Percentiles rank a stretch among this genome's conserved stretches.
phyloP scores from a whole-genome alignment of 1,140 invertebrate genomes.

The Potamilus streckersoni region DNA sequence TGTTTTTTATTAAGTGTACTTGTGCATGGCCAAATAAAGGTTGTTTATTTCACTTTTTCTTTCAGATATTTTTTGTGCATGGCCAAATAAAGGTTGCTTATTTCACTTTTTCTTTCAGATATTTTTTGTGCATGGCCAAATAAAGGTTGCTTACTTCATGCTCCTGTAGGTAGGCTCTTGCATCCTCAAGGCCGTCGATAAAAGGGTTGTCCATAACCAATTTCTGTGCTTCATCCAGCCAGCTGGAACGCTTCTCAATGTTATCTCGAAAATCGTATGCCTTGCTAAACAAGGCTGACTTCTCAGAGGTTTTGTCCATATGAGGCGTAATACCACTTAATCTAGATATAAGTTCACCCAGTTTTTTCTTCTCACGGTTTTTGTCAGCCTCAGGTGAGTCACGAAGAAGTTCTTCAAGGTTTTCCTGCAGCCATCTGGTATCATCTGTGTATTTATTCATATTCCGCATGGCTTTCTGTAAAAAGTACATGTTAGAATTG shows the following conservation, averaged over 20 bases:
- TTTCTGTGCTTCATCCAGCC: constrained; percentile 64
- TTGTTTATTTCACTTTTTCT: constrained; percentile 43
- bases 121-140: not conserved
- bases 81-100: constrained; percentile 22
- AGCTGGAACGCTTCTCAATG: constrained; percentile 79
- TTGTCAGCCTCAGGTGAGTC: constrained; percentile 85
- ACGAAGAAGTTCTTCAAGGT: constrained; percentile 84
- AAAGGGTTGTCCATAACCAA: constrained; percentile 77
- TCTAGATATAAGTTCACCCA: constrained; percentile 82
- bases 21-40: not conserved
- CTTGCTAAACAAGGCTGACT: constrained; percentile 90
- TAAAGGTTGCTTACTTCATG: constrained; percentile 52
- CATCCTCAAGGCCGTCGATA: constrained; percentile 80
- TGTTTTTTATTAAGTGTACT: too few species aligned
- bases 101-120: constrained; percentile 33
- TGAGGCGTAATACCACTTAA: constrained; percentile 88
- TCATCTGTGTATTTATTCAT: constrained; percentile 90
- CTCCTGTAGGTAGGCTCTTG: constrained; percentile 76
- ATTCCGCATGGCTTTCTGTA: constrained; percentile 68
- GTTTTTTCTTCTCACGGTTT: constrained; percentile 76
- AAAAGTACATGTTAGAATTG: not conserved
- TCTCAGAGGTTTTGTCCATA: constrained; percentile 91
- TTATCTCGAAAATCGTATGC: constrained; percentile 92
- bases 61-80: not conserved
- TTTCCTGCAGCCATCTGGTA: constrained; percentile 95